These are phyloP conservation scores for Tricholaema leucomelas DNA, from an alignment of 2,113 vertebrate species.

Conservation along the genomic window DNA sequence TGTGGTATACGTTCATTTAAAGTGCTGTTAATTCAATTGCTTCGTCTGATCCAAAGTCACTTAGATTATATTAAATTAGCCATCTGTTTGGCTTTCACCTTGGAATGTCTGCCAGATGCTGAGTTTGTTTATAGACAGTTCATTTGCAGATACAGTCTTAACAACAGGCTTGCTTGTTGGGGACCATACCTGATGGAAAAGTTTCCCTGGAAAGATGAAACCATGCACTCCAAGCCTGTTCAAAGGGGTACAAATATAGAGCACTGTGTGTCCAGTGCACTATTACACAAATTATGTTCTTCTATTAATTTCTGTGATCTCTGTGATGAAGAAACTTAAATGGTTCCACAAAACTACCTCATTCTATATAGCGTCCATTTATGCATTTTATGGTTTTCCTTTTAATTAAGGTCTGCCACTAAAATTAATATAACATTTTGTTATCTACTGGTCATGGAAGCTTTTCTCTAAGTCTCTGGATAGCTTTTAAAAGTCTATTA, in stretches of 20 bases:
- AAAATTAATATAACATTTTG: conserved; percentile 62
- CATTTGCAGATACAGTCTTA: conserved; percentile 69
- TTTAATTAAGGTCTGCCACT: conserved; percentile 61
- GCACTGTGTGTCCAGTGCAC: background rate
- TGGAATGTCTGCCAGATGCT: conserved; percentile 84
- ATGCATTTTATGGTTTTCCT: conserved; percentile 53
- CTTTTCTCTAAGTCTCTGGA: conserved; percentile 53
- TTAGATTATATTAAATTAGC: conserved; percentile 82
- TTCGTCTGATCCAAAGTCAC: conserved; percentile 82
- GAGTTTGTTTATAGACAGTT: conserved; percentile 74
- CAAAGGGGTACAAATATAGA: background rate
- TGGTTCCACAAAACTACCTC: conserved; percentile 1
- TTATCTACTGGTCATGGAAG: conserved; percentile 43
- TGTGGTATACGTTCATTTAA: conserved; percentile 70
- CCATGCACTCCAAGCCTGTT: background rate
- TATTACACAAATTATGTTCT: background rate
- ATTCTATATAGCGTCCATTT: conserved; percentile 2
- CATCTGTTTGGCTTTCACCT: conserved; percentile 84
- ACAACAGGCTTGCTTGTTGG: conserved; percentile 60
- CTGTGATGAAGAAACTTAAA: conserved; percentile 21
- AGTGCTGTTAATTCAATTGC: conserved; percentile 77
- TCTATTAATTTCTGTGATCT: conserved; percentile 42
- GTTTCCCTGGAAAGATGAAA: conserved; percentile 13
- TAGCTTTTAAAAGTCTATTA: conserved; percentile 55
- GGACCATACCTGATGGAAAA: conserved; percentile 41